phyloP scores from a whole-genome alignment of 2,797 vertebrate genomes.

The Coccyzus lansbergi region DNA sequence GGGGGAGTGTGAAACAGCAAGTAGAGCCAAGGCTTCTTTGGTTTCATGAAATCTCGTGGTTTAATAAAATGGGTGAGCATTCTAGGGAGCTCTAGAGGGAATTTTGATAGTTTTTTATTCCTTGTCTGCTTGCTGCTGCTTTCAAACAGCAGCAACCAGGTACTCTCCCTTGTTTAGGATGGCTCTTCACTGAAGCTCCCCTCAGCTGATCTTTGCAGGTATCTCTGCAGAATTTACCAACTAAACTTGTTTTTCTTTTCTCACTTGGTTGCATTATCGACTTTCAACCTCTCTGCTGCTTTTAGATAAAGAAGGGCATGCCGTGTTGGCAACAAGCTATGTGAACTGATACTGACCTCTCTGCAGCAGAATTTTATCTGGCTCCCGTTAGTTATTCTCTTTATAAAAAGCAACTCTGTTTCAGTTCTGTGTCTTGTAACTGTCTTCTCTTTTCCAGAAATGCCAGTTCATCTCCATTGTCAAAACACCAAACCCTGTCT shows the following conservation, averaged over 20 bases:
- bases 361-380: not conserved
- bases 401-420: not conserved
- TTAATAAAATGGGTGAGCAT: slow-evolving; percentile 8
- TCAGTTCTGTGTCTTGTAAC: not conserved
- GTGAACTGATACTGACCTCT: not conserved
- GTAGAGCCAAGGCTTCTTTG: not conserved
- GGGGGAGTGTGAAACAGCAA: not conserved
- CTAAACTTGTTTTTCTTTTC: not conserved
- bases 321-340: not conserved
- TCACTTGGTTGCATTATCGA: not conserved
- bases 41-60: not conserved
- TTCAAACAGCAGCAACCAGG: not conserved
- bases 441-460: not conserved
- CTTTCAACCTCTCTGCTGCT: not conserved
- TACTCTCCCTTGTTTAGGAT: not conserved
- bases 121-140: not conserved
- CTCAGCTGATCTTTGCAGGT: not conserved
- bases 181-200: not conserved
- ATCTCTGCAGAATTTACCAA: slow-evolving; percentile 3
- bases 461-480: not conserved
- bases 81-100: not conserved
- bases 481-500: not conserved
- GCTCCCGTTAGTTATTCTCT: not conserved
- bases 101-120: not conserved
- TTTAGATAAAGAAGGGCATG: not conserved